Conservation (phyloP, 1,140 invertebrate genomes). For the Eumaeus atala region DNA sequence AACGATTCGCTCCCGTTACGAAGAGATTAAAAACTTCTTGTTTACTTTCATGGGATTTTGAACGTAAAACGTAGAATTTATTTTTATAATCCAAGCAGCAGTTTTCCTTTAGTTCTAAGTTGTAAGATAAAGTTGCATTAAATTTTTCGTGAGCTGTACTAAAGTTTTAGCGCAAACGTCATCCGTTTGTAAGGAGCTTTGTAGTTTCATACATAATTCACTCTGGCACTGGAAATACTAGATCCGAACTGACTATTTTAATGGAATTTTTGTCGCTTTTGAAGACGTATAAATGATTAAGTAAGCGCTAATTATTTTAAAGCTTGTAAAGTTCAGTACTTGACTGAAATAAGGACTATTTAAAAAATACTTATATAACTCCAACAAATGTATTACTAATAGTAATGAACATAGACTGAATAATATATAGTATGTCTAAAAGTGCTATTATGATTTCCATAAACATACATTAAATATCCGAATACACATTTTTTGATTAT, state of each 20-base stretch:
- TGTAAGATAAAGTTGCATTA: constrained; percentile 16
- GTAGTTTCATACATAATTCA: constrained; percentile 20
- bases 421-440: too few species aligned
- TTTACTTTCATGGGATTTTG: constrained; percentile 14
- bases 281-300: too few species aligned
- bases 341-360: too few species aligned
- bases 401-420: too few species aligned
- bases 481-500: too few species aligned
- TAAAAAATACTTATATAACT: too few species aligned
- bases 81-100: constrained; percentile 15
- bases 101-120: constrained; percentile 12
- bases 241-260: constrained; percentile 7
- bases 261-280: too few species aligned
- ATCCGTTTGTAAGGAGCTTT: constrained; percentile 19
- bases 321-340: too few species aligned
- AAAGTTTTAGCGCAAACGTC: constrained; percentile 18
- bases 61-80: constrained; percentile 15
- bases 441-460: too few species aligned
- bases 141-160: constrained; percentile 18
- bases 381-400: too few species aligned
- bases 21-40: constrained; percentile 9
- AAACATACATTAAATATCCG: too few species aligned
- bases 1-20: not conserved
- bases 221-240: constrained; percentile 14
- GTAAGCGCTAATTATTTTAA: too few species aligned